A percentile compares a stretch with the other conserved stretches of the same genome.
These are phyloP conservation scores for Amazona vittata DNA, from an alignment of 2,113 vertebrate genomes.

Conservation along the genomic window DNA sequence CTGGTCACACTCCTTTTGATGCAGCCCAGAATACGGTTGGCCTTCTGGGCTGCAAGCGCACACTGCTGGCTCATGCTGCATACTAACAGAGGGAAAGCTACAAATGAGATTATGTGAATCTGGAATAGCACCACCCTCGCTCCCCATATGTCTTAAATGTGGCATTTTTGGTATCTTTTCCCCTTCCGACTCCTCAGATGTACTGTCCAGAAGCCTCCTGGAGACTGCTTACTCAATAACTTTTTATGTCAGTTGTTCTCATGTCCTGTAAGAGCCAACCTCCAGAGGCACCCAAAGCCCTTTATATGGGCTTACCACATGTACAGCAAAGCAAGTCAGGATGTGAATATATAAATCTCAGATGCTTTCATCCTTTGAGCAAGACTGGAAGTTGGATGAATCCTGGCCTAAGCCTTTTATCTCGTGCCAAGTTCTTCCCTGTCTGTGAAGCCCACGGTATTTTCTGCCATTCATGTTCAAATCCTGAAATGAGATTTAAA, in stretches of 20 bases:
- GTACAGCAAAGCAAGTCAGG: not conserved
- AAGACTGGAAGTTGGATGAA: not conserved
- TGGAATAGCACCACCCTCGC: not conserved
- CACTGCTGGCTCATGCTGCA: not conserved
- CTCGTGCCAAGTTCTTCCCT: conserved; percentile 2
- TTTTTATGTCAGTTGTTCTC: not conserved
- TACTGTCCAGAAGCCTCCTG: not conserved
- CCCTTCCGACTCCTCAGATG: not conserved
- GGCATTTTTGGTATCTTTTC: not conserved
- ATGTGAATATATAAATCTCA: not conserved
- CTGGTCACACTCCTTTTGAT: too few species aligned
- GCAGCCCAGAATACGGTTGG: too few species aligned
- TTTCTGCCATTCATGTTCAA: not conserved
- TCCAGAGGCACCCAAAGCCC: not conserved
- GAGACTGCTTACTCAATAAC: not conserved
- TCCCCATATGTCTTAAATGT: not conserved
- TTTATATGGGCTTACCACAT: not conserved
- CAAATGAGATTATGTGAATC: not conserved
- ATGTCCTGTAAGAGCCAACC: not conserved
- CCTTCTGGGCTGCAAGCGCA: too few species aligned
- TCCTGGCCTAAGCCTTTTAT: conserved; percentile 24
- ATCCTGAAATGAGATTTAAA: conserved; percentile 12
- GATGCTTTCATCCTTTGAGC: not conserved
- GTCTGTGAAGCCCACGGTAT: not conserved
- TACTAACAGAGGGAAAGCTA: not conserved